phyloP scores from a whole-genome alignment of 2,113 vertebrate genomes.

The Eulacestoma nigropectus region DNA sequence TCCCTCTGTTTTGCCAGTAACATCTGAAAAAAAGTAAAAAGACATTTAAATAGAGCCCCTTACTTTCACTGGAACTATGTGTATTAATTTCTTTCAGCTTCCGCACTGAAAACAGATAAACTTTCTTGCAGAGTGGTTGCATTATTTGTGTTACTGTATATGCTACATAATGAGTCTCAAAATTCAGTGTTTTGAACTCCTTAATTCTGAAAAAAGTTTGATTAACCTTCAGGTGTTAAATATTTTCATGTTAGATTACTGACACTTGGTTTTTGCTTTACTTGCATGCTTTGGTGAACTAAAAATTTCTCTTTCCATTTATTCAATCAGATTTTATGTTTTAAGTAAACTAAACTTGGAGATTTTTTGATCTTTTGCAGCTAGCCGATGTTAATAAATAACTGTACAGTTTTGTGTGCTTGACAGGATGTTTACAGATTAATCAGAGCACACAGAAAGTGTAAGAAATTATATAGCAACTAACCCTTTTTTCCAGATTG shows the following conservation, averaged over 20 bases:
- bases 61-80: background rate
- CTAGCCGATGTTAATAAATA: conserved; percentile 57
- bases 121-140: background rate
- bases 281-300: background rate
- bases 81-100: background rate
- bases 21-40: background rate
- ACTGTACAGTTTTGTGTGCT: background rate
- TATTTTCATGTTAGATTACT: background rate
- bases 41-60: background rate
- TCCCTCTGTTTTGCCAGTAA: background rate
- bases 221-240: background rate
- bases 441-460: background rate
- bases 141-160: background rate
- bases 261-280: background rate
- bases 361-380: background rate
- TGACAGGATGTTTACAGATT: conserved; percentile 5
- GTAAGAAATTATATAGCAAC: background rate
- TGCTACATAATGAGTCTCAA: background rate
- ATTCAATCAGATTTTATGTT: background rate
- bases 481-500: background rate
- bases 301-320: background rate
- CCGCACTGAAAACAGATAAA: background rate
- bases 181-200: background rate
- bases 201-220: background rate
- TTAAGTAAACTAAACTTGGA: conserved; percentile 34